These are phyloP conservation scores for Steatornis caripensis DNA, from an alignment of 2,113 vertebrate species.

Conservation along the genomic window DNA sequence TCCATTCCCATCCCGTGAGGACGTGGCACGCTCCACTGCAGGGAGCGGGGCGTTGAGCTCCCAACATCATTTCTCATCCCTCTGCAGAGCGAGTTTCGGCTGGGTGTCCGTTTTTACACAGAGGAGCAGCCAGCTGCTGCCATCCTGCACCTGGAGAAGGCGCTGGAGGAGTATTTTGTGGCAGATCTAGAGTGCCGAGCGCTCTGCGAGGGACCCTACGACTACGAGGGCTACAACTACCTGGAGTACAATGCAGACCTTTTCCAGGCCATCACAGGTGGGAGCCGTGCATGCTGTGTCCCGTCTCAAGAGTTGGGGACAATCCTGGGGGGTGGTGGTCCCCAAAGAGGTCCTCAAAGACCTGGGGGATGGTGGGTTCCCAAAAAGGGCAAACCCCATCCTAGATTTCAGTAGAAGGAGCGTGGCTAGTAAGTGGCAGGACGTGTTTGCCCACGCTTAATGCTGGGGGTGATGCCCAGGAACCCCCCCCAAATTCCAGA, in stretches of 20 bases:
- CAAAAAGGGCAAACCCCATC: neutral
- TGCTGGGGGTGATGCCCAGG: neutral
- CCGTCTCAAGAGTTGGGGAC: neutral
- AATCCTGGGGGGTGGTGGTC: accelerated
- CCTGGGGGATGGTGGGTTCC: neutral
- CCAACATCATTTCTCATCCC: neutral
- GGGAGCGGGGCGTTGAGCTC: accelerated
- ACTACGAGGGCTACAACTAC: conserved; percentile 96
- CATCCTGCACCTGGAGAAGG: conserved; percentile 82
- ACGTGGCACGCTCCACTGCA: accelerated
- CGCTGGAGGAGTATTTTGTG: conserved; percentile 78
- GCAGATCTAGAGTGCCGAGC: conserved; percentile 82
- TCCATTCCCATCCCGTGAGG: neutral
- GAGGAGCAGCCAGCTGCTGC: conserved; percentile 78
- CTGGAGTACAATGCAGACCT: conserved; percentile 94
- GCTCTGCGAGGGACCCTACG: conserved; percentile 89
- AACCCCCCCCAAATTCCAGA: neutral
- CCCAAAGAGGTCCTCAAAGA: neutral
- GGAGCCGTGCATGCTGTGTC: accelerated
- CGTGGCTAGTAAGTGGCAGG: neutral
- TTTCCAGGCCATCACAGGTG: conserved; percentile 89
- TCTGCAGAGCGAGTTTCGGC: conserved; percentile 80
- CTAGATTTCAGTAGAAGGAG: neutral
- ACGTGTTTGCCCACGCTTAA: neutral
- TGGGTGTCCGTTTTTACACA: conserved; percentile 84